phyloP scores from a whole-genome alignment of 2,797 vertebrate genomes.

The Chaetophractus vellerosus region DNA sequence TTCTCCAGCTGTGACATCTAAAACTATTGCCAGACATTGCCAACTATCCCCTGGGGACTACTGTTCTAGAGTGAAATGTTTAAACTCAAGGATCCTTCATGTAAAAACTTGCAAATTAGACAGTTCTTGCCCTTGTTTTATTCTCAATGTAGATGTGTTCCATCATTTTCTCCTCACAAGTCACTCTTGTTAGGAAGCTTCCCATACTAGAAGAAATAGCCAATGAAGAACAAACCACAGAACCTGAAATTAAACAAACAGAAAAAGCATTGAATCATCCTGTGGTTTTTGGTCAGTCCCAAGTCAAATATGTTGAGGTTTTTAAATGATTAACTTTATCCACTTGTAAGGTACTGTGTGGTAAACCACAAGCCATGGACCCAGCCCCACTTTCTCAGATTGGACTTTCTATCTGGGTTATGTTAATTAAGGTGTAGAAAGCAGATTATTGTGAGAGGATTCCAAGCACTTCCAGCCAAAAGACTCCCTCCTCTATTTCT shows the following conservation, averaged over 20 bases:
- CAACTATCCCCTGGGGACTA: not conserved
- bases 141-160: not conserved
- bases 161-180: not conserved
- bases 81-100: not conserved
- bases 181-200: conserved; percentile 14
- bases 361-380: not conserved
- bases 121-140: not conserved
- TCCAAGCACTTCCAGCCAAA: not conserved
- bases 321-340: not conserved
- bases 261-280: not conserved
- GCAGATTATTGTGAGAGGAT: not conserved
- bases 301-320: conserved; percentile 2
- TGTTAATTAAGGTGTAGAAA: not conserved
- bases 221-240: not conserved
- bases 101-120: not conserved
- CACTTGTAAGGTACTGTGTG: not conserved
- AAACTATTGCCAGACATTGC: not conserved
- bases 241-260: not conserved
- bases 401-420: not conserved
- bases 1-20: not conserved
- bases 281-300: conserved; percentile 8
- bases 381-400: not conserved
- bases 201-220: not conserved
- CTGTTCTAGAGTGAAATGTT: not conserved
- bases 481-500: not conserved